phyloP scores from a whole-genome alignment of 2,113 vertebrate genomes.

The Butorides virescens region DNA sequence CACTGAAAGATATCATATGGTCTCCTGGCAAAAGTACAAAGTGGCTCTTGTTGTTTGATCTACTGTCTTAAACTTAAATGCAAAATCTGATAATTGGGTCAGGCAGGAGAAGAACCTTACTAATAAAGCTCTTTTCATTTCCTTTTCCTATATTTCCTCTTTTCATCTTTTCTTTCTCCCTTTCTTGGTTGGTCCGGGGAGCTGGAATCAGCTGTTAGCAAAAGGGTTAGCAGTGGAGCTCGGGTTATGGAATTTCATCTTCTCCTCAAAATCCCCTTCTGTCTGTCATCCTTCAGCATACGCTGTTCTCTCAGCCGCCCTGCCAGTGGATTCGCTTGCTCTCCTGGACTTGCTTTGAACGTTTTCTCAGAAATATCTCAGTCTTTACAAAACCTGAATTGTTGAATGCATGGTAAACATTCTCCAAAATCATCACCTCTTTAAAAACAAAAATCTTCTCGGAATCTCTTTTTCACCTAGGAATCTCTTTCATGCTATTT shows the following conservation, averaged over 20 bases:
- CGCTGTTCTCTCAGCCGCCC: not conserved
- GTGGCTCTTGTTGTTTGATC: constrained; percentile 81
- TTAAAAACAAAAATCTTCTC: not conserved
- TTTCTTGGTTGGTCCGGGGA: constrained; percentile 8
- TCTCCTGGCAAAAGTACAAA: constrained; percentile 89
- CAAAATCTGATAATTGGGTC: constrained; percentile 86
- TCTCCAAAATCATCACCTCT: not conserved
- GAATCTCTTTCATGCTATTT: constrained; percentile 22
- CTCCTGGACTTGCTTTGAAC: not conserved
- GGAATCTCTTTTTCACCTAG: not conserved
- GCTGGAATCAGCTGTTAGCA: constrained; percentile 30
- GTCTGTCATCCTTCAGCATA: not conserved
- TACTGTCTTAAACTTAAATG: constrained; percentile 83
- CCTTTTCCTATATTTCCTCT: constrained; percentile 76
- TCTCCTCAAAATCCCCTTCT: not conserved
- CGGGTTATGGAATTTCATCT: not conserved
- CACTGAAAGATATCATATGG: constrained; percentile 85
- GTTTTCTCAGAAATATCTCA: not conserved
- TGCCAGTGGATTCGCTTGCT: not conserved
- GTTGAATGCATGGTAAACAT: not conserved
- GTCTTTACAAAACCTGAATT: not conserved
- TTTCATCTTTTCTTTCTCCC: constrained; percentile 68
- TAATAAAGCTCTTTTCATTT: constrained; percentile 85
- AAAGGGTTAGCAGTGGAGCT: not conserved
- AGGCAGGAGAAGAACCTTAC: constrained; percentile 81